Base-by-base conservation (phyloP, 2,888 invertebrate species). In the Drosophila macrospina region DNA sequence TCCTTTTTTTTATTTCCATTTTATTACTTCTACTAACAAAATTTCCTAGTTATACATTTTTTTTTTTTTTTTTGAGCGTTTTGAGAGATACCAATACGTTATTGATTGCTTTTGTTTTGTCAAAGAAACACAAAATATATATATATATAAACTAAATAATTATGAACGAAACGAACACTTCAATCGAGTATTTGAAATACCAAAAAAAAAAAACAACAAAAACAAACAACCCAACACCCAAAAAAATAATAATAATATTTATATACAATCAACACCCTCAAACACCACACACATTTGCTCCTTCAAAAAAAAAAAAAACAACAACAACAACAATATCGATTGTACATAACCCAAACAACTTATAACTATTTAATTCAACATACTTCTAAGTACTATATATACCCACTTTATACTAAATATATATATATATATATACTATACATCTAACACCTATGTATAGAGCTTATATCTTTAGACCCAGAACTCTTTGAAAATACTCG, bases 21-120 rank as follows among this genome's bases (percentile, higher is more conserved):
- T n/a, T n/a, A n/a, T n/a, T n/a, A n/a, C n/a, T 52, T 39, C 30
- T 39, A 52, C 52, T 41, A 54, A 54, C 41, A 54, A 15, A 45
- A 32, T 15, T 54, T 54, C 8, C 8, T 32, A 2, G 3, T 20
- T 20, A 2, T 16, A 15, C 2, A 50, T 44, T 51, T 54, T 42
- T 8, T 50, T 44, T 39, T 16, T 24, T 4, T 54, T 44, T 51
- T 54, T 42, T 54, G 60, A 66, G 67, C 67, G 51, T 61, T 61
- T 41, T 73, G 54, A 67, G 74, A 57, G 56, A 56, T 76, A 61
- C 44, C 66, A 56, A 77, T 55, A 77, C 73, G 36, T 77, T 57
- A 66, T 72, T 48, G 52, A 77, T 77, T 64, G 64, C 50, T 48
- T 47, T 61, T 71, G 26, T 48, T 72, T 77, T 26, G 24, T 36